Percentiles rank a stretch among this genome's conserved stretches.
These are phyloP conservation scores for Emydoidea blandingii DNA, from an alignment of 2,797 vertebrate species.

Conservation along the genomic window DNA sequence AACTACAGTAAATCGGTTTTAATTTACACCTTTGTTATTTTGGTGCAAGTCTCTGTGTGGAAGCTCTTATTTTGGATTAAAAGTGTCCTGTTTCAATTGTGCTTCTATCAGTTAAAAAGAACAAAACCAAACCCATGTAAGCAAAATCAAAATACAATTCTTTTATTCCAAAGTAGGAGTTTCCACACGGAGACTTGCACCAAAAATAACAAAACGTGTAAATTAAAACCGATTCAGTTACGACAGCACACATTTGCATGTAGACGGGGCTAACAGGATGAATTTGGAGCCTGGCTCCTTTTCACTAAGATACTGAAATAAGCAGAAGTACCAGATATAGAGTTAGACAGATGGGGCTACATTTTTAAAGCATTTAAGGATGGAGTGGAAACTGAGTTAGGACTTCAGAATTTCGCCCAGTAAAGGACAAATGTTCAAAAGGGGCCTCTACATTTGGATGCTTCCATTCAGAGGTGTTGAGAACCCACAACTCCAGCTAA, in stretches of 20 bases:
- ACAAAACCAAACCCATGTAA: not conserved
- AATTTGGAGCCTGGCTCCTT: not conserved
- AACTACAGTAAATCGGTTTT: not conserved
- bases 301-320: not conserved
- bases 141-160: not conserved
- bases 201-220: not conserved
- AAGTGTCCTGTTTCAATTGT: not conserved
- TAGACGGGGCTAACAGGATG: not conserved
- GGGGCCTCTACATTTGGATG: not conserved
- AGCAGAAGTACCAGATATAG: not conserved
- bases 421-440: not conserved
- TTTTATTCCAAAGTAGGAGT: not conserved
- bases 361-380: not conserved
- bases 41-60: not conserved
- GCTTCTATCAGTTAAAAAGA: not conserved
- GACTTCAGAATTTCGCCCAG: not conserved
- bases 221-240: not conserved
- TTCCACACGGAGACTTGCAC: not conserved
- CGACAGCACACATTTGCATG: not conserved
- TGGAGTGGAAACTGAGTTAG: not conserved
- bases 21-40: not conserved
- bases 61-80: not conserved
- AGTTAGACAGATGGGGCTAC: not conserved
- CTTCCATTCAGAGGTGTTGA: not conserved
- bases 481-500: not conserved